phyloP scores from a whole-genome alignment of 2,113 vertebrate genomes.

The Galemys pyrenaicus region DNA sequence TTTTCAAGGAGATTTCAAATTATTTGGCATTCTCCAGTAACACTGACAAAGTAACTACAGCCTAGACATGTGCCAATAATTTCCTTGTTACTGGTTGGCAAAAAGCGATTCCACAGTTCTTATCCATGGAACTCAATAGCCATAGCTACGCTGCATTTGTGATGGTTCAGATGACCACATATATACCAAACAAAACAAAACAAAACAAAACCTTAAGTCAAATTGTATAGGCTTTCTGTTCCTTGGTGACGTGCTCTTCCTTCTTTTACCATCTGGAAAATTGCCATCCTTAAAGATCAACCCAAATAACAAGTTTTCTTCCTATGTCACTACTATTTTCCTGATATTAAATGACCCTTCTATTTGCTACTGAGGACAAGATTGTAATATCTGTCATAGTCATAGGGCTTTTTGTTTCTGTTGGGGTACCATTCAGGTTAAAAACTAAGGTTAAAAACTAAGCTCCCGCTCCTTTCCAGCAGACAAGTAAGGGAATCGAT shows the following conservation, averaged over 20 bases:
- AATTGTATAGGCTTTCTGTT: neutral
- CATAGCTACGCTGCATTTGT: neutral
- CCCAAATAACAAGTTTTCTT: neutral
- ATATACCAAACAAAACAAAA: no score
- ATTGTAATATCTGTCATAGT: neutral
- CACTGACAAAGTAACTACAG: neutral
- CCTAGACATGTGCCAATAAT: neutral
- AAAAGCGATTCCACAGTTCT: neutral
- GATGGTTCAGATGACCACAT: neutral
- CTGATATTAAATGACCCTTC: neutral
- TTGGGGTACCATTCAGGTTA: no score
- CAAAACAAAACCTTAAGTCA: neutral
- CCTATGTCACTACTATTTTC: neutral
- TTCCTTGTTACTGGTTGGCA: neutral
- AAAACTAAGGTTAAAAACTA: no score
- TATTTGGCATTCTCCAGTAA: neutral
- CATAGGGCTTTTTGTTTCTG: neutral
- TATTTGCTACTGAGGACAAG: neutral
- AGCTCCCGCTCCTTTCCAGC: no score
- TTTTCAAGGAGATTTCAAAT: neutral
- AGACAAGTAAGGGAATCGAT: no score
- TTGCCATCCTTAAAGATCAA: neutral
- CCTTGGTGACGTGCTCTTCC: neutral
- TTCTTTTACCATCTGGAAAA: neutral
- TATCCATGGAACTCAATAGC: neutral